A percentile compares a stretch with the other conserved stretches of the same genome.
phyloP scores from a whole-genome alignment of 2,113 vertebrate genomes.

The Xiphophorus hellerii region DNA sequence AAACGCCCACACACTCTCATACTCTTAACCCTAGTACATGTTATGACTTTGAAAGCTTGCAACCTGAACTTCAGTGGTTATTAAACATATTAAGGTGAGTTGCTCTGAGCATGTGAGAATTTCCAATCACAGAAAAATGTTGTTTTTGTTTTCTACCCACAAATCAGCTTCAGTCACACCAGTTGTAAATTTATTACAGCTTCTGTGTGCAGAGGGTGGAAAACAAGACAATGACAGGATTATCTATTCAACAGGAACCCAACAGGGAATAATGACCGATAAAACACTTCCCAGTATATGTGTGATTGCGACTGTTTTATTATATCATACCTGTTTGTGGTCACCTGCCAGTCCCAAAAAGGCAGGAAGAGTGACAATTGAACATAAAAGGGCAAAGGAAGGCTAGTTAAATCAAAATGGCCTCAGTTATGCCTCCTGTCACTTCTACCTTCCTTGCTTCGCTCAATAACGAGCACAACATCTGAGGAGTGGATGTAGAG shows the following conservation, averaged over 20 bases:
- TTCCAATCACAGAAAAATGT: not conserved
- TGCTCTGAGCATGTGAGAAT: not conserved
- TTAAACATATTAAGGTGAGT: not conserved
- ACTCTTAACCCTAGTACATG: not conserved
- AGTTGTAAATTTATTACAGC: slow-evolving; percentile 5
- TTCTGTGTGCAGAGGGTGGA: slow-evolving; percentile 31
- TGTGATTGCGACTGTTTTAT: slow-evolving; percentile 11
- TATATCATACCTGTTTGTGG: slow-evolving; percentile 18
- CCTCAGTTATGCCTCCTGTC: not conserved
- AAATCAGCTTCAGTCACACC: not conserved
- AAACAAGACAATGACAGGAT: slow-evolving; percentile 14
- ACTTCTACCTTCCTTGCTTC: slow-evolving; percentile 23
- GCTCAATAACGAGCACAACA: slow-evolving; percentile 8
- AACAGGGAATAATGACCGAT: slow-evolving; percentile 54
- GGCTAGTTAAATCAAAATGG: slow-evolving; percentile 19
- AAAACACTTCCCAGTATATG: slow-evolving; percentile 22
- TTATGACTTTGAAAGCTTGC: not conserved
- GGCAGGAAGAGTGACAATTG: slow-evolving; percentile 6
- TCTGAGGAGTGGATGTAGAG: slow-evolving; percentile 11
- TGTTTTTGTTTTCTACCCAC: not conserved
- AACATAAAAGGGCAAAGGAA: not conserved
- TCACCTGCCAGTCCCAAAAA: slow-evolving; percentile 10
- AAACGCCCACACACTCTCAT: slow-evolving; percentile 3
- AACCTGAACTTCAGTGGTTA: slow-evolving; percentile 2
- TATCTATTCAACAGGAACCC: slow-evolving; percentile 55